Conservation (phyloP, 2,888 invertebrate species). For the Habrosyne pyritoides region DNA sequence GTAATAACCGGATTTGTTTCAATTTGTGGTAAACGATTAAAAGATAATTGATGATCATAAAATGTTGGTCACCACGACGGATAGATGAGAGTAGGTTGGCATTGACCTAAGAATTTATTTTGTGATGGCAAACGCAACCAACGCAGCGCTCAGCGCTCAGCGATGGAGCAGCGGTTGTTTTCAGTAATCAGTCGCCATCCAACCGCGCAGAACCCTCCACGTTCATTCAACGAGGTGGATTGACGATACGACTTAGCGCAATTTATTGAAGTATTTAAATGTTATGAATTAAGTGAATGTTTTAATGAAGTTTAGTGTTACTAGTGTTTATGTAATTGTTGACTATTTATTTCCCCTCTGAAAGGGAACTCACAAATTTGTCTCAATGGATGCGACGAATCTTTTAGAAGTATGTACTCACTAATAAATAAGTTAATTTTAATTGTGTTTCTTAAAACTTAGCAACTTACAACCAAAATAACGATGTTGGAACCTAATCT, state of each 20-base stretch:
- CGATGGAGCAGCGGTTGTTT: neutral
- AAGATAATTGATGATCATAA: neutral
- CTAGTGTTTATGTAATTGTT: neutral
- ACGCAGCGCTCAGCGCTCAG: neutral
- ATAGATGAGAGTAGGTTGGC: neutral
- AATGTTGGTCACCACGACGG: neutral
- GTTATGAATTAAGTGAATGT: neutral
- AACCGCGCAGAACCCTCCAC: neutral
- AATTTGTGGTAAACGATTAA: neutral
- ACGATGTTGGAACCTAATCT: neutral
- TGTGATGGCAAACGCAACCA: slow-evolving; percentile 4
- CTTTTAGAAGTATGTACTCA: neutral
- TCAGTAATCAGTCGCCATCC: neutral
- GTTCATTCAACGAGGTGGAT: neutral
- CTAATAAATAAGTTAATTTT: neutral
- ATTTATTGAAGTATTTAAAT: neutral
- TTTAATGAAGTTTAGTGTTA: neutral
- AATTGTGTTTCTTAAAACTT: neutral
- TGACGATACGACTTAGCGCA: neutral
- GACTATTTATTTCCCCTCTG: neutral
- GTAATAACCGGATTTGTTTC: neutral
- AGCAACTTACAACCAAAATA: neutral
- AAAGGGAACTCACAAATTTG: neutral
- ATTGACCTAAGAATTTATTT: slow-evolving; percentile 6
- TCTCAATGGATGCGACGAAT: neutral